These are phyloP conservation scores for Darevskia nairensis DNA, from an alignment of 2,797 vertebrate genomes.

Conservation along the genomic window DNA sequence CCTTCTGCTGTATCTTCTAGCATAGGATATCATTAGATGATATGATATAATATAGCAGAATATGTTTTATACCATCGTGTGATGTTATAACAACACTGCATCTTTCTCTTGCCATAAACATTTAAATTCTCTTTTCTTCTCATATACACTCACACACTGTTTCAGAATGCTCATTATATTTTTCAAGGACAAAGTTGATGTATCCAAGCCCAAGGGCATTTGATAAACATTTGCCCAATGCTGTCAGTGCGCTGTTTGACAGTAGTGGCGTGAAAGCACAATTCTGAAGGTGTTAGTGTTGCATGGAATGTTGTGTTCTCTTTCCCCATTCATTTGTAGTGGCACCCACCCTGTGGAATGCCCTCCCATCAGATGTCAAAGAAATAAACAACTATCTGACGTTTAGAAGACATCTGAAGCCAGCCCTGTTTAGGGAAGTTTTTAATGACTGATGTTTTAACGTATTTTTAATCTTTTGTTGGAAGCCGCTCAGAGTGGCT, in stretches of 20 bases:
- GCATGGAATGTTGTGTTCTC: background rate
- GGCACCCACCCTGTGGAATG: too few relatives aligned
- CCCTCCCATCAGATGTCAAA: too few relatives aligned
- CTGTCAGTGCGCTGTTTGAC: background rate
- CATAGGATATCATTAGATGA: slow-evolving; percentile 18
- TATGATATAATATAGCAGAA: background rate
- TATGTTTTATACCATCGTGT: background rate
- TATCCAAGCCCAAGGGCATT: slow-evolving; percentile 39
- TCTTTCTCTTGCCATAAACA: background rate
- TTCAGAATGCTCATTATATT: slow-evolving; percentile 4
- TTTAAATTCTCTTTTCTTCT: background rate
- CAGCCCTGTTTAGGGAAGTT: too few relatives aligned
- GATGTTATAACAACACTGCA: background rate
- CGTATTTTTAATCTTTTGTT: too few relatives aligned
- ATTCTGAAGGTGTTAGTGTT: slow-evolving; percentile 13
- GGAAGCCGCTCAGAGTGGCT: too few relatives aligned
- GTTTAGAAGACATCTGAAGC: too few relatives aligned
- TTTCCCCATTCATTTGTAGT: slow-evolving; percentile 20
- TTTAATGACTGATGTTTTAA: too few relatives aligned
- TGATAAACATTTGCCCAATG: slow-evolving; percentile 36
- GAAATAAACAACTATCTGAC: too few relatives aligned
- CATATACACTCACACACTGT: background rate
- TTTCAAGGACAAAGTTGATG: slow-evolving; percentile 10
- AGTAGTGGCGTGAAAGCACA: background rate
- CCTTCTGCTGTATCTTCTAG: background rate